Conservation (phyloP, 2,113 vertebrate genomes). For the Xiphorhynchus elegans region DNA sequence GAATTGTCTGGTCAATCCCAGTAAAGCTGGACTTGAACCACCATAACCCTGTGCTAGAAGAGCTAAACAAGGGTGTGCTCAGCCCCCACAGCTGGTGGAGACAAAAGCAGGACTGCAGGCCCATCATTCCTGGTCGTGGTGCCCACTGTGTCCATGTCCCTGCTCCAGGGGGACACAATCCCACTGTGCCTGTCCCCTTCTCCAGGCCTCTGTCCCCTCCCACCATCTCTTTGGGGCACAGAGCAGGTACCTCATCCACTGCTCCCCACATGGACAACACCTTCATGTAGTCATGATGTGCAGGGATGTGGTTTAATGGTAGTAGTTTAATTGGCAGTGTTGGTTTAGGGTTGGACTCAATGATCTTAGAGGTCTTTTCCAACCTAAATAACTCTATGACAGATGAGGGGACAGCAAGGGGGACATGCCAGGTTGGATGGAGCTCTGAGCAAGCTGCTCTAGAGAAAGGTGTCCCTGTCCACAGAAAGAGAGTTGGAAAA, state of each 20-base stretch:
- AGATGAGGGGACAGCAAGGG: not conserved
- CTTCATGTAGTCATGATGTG: accelerated
- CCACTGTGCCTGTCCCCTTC: not conserved
- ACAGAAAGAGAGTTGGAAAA: not conserved
- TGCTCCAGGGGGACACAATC: not conserved
- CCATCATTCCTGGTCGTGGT: no score
- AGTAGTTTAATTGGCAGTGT: not conserved
- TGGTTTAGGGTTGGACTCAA: no score
- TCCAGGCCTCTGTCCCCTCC: not conserved
- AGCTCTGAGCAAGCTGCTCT: not conserved
- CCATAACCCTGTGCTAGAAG: not conserved
- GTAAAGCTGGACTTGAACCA: not conserved
- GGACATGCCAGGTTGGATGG: not conserved
- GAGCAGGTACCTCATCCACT: accelerated
- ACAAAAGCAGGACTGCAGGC: not conserved
- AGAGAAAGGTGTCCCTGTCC: not conserved
- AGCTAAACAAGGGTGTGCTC: accelerated
- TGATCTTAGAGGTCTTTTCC: not conserved
- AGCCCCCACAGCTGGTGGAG: accelerated
- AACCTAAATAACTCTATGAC: not conserved
- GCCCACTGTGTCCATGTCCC: not conserved
- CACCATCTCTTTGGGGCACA: accelerated
- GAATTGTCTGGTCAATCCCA: not conserved
- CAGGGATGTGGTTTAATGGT: accelerated
- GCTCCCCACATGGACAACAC: not conserved